Conservation (phyloP, 2,888 invertebrate genomes). For the Eupithecia tripunctaria region DNA sequence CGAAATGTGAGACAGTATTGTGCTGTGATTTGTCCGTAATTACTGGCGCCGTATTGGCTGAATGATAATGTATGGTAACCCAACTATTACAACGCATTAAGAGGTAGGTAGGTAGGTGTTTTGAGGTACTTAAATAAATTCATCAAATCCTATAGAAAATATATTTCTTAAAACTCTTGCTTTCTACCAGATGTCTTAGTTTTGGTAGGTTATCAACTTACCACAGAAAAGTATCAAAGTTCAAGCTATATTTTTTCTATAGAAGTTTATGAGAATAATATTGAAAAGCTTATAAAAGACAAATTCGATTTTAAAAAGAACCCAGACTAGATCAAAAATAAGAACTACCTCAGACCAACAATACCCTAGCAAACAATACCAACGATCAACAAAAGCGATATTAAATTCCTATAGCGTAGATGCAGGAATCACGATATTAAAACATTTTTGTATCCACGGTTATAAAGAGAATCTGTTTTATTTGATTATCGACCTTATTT, state of each 20-base stretch:
- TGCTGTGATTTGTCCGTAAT: conserved; percentile 76
- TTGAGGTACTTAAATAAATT: background rate
- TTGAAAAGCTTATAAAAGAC: background rate
- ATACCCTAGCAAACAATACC: conserved; percentile 40
- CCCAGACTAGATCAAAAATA: background rate
- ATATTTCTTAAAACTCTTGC: too few relatives aligned
- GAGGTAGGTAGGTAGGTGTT: background rate
- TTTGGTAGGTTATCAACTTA: background rate
- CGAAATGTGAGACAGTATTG: conserved; percentile 64
- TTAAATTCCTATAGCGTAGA: conserved; percentile 68
- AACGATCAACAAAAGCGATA: conserved; percentile 54
- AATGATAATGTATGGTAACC: background rate
- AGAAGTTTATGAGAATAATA: background rate
- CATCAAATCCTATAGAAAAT: background rate
- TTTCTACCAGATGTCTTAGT: background rate
- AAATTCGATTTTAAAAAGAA: too few relatives aligned
- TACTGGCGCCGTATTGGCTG: conserved; percentile 57
- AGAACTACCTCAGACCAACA: conserved; percentile 3
- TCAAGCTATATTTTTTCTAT: background rate
- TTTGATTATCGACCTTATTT: background rate
- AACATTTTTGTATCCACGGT: conserved; percentile 21
- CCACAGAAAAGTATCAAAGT: background rate
- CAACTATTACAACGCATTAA: background rate
- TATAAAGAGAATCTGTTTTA: background rate
- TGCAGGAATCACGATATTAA: conserved; percentile 12